These are phyloP conservation scores for Oreohelix idahoensis DNA, from an alignment of 1,140 invertebrate genomes.

Conservation along the genomic window DNA sequence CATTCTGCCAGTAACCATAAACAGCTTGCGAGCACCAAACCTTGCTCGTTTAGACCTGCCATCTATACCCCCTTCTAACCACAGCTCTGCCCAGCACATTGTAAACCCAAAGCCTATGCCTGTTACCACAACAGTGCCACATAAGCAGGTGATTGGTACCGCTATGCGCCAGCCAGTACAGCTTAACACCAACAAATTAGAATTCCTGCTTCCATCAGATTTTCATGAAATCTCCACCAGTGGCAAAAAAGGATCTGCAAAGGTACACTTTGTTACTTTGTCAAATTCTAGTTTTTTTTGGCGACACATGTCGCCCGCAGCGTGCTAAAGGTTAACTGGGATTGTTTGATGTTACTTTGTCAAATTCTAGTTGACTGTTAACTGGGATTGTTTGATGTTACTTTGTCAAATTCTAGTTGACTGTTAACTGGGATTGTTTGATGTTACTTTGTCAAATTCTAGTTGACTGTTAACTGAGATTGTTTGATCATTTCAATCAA, in stretches of 20 bases:
- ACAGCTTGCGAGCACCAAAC: slow-evolving; percentile 64
- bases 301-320: too few species aligned
- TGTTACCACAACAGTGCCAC: slow-evolving; percentile 61
- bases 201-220: slow-evolving; percentile 60
- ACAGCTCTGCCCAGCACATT: slow-evolving; percentile 68
- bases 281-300: too few species aligned
- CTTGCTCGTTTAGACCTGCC: slow-evolving; percentile 65
- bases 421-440: too few species aligned
- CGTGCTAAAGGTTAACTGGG: too few species aligned
- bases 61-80: slow-evolving; percentile 65
- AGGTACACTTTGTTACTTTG: slow-evolving; percentile 43
- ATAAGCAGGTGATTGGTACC: slow-evolving; percentile 70
- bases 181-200: slow-evolving; percentile 61
- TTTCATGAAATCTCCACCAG: slow-evolving; percentile 52
- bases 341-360: too few species aligned
- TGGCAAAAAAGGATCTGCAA: too few species aligned
- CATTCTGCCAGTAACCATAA: slow-evolving; percentile 68
- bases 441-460: too few species aligned
- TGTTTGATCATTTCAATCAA: too few species aligned
- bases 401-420: too few species aligned
- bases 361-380: too few species aligned
- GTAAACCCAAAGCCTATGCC: slow-evolving; percentile 67
- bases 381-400: too few species aligned
- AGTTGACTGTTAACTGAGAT: too few species aligned
- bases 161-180: slow-evolving; percentile 67